Evolutionary conservation across 2,797 vertebrate genomes (phyloP).

Genomic region (Podarcis siculus): DNA sequence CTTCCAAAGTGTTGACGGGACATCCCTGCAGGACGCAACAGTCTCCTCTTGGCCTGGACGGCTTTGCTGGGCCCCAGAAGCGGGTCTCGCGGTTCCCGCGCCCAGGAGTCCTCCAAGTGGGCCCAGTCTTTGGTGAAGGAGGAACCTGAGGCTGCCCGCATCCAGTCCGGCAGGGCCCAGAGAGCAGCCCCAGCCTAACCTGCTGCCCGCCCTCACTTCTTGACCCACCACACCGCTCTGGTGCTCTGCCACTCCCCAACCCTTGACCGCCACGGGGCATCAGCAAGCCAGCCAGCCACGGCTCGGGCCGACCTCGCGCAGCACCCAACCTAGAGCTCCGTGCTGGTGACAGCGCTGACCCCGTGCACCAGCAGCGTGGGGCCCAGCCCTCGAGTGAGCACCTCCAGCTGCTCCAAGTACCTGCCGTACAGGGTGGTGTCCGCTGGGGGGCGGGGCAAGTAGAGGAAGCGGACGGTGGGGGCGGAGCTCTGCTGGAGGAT

Average conservation of each 20-base stretch:
- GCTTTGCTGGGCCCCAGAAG: too few relatives aligned
- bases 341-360: constrained; percentile 90
- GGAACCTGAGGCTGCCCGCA: too few relatives aligned
- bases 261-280: not conserved
- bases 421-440: constrained; percentile 84
- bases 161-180: not conserved
- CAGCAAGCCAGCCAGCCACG: not conserved
- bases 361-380: constrained; percentile 92
- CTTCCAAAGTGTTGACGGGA: not conserved
- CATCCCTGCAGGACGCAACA: too few relatives aligned
- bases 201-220: not conserved
- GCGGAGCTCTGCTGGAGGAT: constrained; percentile 81
- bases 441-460: constrained; percentile 87
- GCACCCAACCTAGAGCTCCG: constrained; percentile 81
- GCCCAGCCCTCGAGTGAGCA: constrained; percentile 86
- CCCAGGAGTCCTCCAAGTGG: too few relatives aligned
- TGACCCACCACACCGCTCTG: not conserved
- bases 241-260: not conserved
- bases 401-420: constrained; percentile 87
- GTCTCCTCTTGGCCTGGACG: too few relatives aligned
- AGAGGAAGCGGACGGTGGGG: constrained; percentile 88
- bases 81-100: too few relatives aligned
- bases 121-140: too few relatives aligned
- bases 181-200: not conserved
- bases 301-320: accelerated